phyloP scores from a whole-genome alignment of 1,140 invertebrate genomes.

The Halesus radiatus region DNA sequence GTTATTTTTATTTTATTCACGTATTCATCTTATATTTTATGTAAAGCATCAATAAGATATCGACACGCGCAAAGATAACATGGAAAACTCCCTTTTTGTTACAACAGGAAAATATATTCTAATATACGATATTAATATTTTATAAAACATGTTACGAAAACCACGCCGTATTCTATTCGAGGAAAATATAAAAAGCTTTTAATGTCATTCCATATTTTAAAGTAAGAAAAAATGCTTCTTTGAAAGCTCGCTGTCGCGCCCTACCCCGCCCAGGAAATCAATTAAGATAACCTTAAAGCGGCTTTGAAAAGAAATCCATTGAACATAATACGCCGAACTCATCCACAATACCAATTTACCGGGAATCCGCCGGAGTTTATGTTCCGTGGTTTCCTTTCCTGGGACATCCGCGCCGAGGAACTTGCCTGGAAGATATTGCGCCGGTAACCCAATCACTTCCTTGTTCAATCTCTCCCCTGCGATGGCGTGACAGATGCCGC shows the following conservation, averaged over 20 bases:
- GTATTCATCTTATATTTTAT: slow-evolving; percentile 3
- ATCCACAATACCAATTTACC: slow-evolving; percentile 37
- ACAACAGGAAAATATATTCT: too few relatives aligned
- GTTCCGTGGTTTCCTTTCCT: slow-evolving; percentile 32
- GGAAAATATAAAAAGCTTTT: too few relatives aligned
- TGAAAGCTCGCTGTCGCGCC: slow-evolving; percentile 9
- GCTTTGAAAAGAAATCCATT: slow-evolving; percentile 17
- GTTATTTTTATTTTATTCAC: neutral
- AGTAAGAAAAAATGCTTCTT: neutral
- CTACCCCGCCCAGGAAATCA: slow-evolving; percentile 36
- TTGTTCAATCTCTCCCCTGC: neutral
- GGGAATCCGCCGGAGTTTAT: slow-evolving; percentile 40
- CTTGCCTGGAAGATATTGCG: neutral
- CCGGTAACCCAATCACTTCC: slow-evolving; percentile 35
- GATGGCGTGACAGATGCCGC: slow-evolving; percentile 28
- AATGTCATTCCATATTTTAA: too few relatives aligned
- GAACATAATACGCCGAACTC: slow-evolving; percentile 23
- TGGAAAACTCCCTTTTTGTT: too few relatives aligned
- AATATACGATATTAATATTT: too few relatives aligned
- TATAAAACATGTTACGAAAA: too few relatives aligned
- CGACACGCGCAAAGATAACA: too few relatives aligned
- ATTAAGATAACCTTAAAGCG: slow-evolving; percentile 32
- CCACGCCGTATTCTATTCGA: too few relatives aligned
- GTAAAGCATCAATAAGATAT: neutral
- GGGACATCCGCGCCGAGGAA: neutral